phyloP scores from a whole-genome alignment of 2,113 vertebrate genomes.

The Notiomystis cincta region DNA sequence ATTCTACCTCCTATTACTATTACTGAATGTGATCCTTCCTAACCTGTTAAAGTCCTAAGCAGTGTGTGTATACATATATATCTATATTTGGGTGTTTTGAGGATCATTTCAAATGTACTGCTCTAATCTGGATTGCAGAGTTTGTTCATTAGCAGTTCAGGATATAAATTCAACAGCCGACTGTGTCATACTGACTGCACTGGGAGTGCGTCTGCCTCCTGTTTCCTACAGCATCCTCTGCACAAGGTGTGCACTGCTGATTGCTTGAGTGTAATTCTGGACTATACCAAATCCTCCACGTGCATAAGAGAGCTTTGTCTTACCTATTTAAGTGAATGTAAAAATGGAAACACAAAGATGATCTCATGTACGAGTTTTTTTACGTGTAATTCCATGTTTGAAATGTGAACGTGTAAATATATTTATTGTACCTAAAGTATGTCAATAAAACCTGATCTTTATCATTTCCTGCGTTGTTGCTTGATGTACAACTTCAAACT shows the following conservation, averaged over 20 bases:
- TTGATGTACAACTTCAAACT: background rate
- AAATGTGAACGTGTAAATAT: conserved; percentile 38
- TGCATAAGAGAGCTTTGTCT: background rate
- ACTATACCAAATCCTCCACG: background rate
- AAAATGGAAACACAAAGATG: conserved; percentile 35
- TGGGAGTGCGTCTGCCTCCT: conserved; percentile 21
- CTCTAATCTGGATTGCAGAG: conserved; percentile 39
- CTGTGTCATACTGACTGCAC: conserved; percentile 31
- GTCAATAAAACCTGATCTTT: conserved; percentile 43
- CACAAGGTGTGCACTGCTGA: background rate
- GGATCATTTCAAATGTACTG: conserved; percentile 8
- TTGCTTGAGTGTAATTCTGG: background rate
- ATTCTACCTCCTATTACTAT: conserved; percentile 52
- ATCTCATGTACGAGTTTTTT: conserved; percentile 46
- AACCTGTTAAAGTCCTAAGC: conserved; percentile 46
- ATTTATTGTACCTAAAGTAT: conserved; percentile 38
- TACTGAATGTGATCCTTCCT: conserved; percentile 71
- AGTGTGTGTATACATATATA: background rate
- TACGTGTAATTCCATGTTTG: conserved; percentile 14
- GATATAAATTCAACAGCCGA: conserved; percentile 24
- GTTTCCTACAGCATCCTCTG: conserved; percentile 10
- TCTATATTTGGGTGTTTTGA: background rate
- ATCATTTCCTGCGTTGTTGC: background rate
- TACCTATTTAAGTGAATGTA: conserved; percentile 45
- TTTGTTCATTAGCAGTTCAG: conserved; percentile 38